Base-by-base conservation (phyloP, 2,888 invertebrate genomes). In the Conchocele bisecta region DNA sequence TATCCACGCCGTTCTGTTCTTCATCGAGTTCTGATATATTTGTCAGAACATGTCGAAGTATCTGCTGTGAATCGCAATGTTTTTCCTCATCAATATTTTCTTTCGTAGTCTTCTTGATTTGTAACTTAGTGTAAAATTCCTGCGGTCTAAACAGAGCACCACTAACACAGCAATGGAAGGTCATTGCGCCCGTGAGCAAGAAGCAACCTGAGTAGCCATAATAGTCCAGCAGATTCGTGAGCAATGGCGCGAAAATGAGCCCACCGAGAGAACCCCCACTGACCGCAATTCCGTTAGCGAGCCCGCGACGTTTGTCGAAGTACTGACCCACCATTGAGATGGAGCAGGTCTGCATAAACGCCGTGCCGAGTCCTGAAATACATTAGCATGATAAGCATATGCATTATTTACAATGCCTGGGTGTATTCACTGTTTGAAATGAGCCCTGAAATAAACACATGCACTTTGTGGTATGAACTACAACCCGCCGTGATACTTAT, bases 201-300 rank as follows among this genome's bases (percentile, higher is more conserved):
- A 64, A 33, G 20, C 64, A 64, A 2, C 64, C 64, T 35, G 56
- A 57, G 31, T 64, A 64, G 6, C 64, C 64, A 50, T 56, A 64
- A 31, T 24, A 37, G 15, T 33, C 22, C 2, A 64, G 29, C 2
- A 64, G 37, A 11, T 22, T 29, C 4, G 56, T 56, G 6, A 56
- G 9, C 9, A 64, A 20, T 15, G 64, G 64, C 7, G 64, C 64
- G 9, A 56, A 44, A 20, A 56, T 48, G 1, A 64, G 64, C 7
- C 56, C 56, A 3, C 64, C 64, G 2, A 64, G 29, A 1, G 64
- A 64, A 0, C 64, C 57, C 9, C 64, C 64, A 26, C 64, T 56
- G 5, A 57, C 57, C 15, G 64, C 64, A 3, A 64, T 11, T 28
- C 64, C 57, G 22, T 64, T 64, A 39, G 64, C 64, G 29, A 64